Evolutionary conservation across 1,140 invertebrate genomes (phyloP).

Genomic region (Cecropterus lyciades): DNA sequence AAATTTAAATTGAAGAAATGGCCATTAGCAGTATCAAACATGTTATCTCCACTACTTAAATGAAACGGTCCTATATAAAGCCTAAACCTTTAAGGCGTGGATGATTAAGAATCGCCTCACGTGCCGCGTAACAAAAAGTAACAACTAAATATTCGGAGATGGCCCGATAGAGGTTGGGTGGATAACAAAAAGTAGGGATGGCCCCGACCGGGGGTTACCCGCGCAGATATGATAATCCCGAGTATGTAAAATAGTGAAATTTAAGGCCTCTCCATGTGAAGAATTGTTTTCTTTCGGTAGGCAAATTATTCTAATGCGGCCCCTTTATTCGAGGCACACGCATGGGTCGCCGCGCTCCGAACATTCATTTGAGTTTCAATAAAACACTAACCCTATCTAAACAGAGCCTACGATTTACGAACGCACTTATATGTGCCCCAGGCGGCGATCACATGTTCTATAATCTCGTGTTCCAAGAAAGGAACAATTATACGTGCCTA

Average conservation of each 20-base stretch:
- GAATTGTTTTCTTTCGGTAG: constrained; percentile 77
- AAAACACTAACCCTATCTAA: constrained; percentile 82
- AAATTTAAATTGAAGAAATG: not conserved
- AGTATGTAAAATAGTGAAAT: constrained; percentile 84
- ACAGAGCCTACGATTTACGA: constrained; percentile 64
- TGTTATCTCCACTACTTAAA: constrained; percentile 22
- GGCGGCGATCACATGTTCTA: constrained; percentile 23
- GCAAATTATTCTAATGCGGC: constrained; percentile 82
- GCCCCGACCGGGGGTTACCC: constrained; percentile 55
- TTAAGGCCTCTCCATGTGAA: constrained; percentile 83
- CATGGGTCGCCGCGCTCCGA: constrained; percentile 59
- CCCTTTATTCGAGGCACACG: constrained; percentile 82
- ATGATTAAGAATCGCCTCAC: constrained; percentile 76
- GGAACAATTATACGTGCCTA: too few species aligned
- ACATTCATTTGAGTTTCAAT: constrained; percentile 83
- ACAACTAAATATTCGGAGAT: constrained; percentile 82
- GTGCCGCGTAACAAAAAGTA: constrained; percentile 79
- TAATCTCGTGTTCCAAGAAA: not conserved
- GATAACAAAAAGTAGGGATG: constrained; percentile 75
- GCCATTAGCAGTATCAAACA: not conserved
- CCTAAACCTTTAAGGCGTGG: constrained; percentile 40
- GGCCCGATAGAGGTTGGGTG: constrained; percentile 76
- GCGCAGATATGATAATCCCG: constrained; percentile 81
- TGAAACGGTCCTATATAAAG: constrained; percentile 13
- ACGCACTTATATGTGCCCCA: constrained; percentile 39